Conservation (phyloP, 2,113 vertebrate species). For the Eclectus roratus region DNA sequence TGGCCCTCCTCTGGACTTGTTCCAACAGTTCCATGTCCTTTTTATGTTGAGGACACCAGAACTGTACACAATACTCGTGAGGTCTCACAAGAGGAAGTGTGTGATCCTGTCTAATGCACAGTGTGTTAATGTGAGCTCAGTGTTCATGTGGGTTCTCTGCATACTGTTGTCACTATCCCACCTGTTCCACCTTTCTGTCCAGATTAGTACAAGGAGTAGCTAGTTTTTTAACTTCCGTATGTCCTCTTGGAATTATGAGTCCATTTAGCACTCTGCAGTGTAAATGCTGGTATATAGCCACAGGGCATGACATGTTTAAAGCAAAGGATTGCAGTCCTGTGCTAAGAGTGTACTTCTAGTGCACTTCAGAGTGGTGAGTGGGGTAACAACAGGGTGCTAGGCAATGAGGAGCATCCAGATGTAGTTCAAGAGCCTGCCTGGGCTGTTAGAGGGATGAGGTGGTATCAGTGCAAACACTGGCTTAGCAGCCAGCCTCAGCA, state of each 20-base stretch:
- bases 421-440: not conserved
- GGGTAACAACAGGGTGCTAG: not conserved
- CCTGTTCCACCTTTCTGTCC: not conserved
- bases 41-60: too few species aligned
- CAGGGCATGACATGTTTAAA: not conserved
- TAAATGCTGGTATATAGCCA: not conserved
- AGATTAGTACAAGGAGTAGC: not conserved
- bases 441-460: not conserved
- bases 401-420: not conserved
- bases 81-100: not conserved
- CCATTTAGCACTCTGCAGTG: not conserved
- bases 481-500: not conserved
- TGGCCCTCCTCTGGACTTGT: too few species aligned
- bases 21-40: too few species aligned
- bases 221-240: not conserved
- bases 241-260: not conserved
- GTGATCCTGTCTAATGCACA: not conserved
- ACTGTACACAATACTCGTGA: too few species aligned
- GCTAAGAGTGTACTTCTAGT: not conserved
- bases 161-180: not conserved
- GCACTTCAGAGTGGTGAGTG: not conserved
- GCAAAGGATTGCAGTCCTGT: not conserved
- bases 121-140: not conserved
- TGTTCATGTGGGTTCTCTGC: rapidly evolving
- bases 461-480: not conserved